phyloP scores from a whole-genome alignment of 2,797 vertebrate genomes.

The Mormyrus hasselquistii region DNA sequence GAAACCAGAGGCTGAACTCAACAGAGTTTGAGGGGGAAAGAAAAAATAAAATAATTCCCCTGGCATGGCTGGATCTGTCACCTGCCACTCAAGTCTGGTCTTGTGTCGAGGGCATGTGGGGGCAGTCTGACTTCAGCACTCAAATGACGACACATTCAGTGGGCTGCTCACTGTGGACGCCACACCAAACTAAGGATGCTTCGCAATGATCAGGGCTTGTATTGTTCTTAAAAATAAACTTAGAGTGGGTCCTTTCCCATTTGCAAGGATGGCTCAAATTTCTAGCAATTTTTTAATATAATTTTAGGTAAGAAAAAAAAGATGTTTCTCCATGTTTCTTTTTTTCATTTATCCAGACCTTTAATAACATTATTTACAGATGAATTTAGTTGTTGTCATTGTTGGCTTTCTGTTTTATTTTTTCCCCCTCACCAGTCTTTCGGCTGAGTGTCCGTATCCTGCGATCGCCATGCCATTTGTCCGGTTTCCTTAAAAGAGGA shows the following conservation, averaged over 20 bases:
- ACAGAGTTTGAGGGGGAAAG: neutral
- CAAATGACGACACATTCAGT: neutral
- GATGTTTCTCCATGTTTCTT: slow-evolving; percentile 59
- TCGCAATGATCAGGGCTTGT: slow-evolving; percentile 64
- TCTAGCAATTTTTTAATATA: slow-evolving; percentile 72
- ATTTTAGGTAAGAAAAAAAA: slow-evolving; percentile 72
- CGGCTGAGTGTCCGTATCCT: neutral
- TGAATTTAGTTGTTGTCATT: neutral
- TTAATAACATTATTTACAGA: slow-evolving; percentile 80
- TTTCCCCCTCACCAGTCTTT: neutral
- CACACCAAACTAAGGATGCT: slow-evolving; percentile 34
- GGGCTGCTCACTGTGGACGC: slow-evolving; percentile 43
- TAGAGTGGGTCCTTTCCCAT: slow-evolving; percentile 52
- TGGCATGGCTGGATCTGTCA: slow-evolving; percentile 26
- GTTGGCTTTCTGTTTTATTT: neutral
- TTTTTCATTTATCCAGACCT: slow-evolving; percentile 67
- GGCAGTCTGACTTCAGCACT: neutral
- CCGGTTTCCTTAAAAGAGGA: slow-evolving; percentile 26
- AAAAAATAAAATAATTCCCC: neutral
- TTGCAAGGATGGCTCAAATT: slow-evolving; percentile 74
- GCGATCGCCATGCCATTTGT: neutral
- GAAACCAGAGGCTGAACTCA: neutral
- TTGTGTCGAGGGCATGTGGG: neutral
- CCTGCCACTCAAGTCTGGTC: neutral
- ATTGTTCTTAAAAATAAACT: slow-evolving; percentile 37